Base-by-base conservation (phyloP, 2,113 vertebrate species). In the Notothenia rossii region DNA sequence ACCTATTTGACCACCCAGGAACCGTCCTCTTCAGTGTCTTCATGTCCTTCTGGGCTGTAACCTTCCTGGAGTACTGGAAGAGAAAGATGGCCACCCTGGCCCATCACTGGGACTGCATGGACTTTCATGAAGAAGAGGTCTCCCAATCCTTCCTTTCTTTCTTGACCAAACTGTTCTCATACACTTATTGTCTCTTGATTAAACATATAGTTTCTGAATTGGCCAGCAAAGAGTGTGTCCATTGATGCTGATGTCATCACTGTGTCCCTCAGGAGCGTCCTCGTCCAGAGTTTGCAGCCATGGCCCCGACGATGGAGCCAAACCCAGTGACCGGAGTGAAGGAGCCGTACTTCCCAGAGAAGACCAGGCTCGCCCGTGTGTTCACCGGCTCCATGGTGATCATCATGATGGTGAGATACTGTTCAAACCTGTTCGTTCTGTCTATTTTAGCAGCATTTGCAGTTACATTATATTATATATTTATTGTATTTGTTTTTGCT, bases 51-150 rank as follows among this genome's bases (percentile, higher is more conserved):
- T 95, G 96, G 96, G 94, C 95, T 0, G 91, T 95, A 20, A 93
- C 94, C 50, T 97, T 96, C 85, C 81, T 96, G 83, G 95, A 96
- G 84, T 95, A 94, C 90, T 95, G 95, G 96, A 96, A 96, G 72
- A 64, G 91, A 68, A 96, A 95, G 83, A 96, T 95, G 62, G 94
- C 93, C 69, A 96, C 94, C 0, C 72, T 96, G 82, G 94, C 95
- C 20, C 95, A 96, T 81, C 94, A 95, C 91, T 96, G 95, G 96
- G 93, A 96, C 92, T 96, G 94, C 82, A 94, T 95, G 89, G 93
- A 96, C 83, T 96, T 96, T 87, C 93, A 95, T 14, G 95, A 96
- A 71, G 95, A 95, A 40, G 96, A 95, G 92, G 94, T 95, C 12
- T 75, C 67, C 7, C 9, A 18, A 22, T 69, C 49, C 5, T 49